Conservation (phyloP, 2,888 invertebrate genomes). For the Tenthredo livida region DNA sequence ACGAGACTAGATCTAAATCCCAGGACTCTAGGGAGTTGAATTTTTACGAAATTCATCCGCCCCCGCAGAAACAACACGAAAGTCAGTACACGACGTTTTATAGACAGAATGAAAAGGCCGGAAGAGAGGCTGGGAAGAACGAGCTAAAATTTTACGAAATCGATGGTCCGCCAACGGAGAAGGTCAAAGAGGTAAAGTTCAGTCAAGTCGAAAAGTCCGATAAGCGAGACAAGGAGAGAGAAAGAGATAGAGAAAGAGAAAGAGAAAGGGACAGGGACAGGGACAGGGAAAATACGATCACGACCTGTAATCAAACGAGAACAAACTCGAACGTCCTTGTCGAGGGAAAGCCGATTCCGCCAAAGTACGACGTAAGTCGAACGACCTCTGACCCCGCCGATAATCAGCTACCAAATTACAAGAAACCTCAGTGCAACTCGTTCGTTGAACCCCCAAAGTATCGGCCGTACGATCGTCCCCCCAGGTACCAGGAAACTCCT, state of each 20-base stretch:
- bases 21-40: slow-evolving; percentile 72
- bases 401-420: slow-evolving; percentile 65
- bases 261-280: slow-evolving; percentile 37
- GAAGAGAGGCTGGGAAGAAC: slow-evolving; percentile 54
- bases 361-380: slow-evolving; percentile 26
- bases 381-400: slow-evolving; percentile 55
- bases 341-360: slow-evolving; percentile 24
- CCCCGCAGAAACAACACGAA: slow-evolving; percentile 66
- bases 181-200: slow-evolving; percentile 63
- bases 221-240: slow-evolving; percentile 57
- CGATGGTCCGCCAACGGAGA: slow-evolving; percentile 68
- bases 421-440: slow-evolving; percentile 58
- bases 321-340: slow-evolving; percentile 10
- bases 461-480: slow-evolving; percentile 72
- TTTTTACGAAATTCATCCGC: slow-evolving; percentile 71
- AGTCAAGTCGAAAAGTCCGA: slow-evolving; percentile 61
- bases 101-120: slow-evolving; percentile 65
- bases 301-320: slow-evolving; percentile 50
- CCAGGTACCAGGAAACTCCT: slow-evolving; percentile 72
- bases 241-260: slow-evolving; percentile 51
- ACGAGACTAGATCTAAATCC: slow-evolving; percentile 72
- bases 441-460: slow-evolving; percentile 72
- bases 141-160: slow-evolving; percentile 74
- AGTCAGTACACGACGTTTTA: slow-evolving; percentile 68
- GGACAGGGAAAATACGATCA: slow-evolving; percentile 62